A percentile compares a stretch with the other conserved stretches of the same genome.
Conservation (phyloP, 2,797 vertebrate genomes). For the Tarsius wallacei region DNA sequence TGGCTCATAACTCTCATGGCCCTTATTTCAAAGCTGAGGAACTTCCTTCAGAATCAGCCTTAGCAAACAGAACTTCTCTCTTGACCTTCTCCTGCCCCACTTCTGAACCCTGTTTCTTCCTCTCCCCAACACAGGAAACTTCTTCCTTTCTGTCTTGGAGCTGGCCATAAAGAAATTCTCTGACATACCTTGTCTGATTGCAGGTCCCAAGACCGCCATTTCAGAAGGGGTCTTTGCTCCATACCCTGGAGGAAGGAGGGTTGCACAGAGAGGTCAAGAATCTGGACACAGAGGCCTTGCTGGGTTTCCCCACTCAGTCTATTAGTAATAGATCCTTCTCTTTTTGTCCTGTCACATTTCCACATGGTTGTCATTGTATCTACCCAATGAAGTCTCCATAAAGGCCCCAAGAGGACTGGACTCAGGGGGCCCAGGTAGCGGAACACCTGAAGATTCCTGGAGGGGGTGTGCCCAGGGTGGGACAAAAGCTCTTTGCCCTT, state of each 20-base stretch:
- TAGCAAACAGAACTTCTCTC: not conserved
- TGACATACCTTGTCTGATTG: not conserved
- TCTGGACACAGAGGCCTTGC: not conserved
- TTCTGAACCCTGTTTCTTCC: not conserved
- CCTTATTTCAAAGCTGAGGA: not conserved
- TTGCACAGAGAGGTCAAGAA: not conserved
- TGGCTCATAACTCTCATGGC: not conserved
- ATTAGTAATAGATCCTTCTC: not conserved
- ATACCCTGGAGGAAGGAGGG: not conserved
- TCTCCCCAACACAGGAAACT: not conserved
- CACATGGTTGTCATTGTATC: not conserved
- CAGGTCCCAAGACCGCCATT: not conserved
- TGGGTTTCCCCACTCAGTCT: not conserved
- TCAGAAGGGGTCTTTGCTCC: not conserved
- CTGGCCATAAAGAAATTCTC: not conserved
- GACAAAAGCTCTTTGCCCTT: not conserved
- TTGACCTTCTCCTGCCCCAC: not conserved
- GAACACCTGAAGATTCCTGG: not conserved
- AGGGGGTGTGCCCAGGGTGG: not conserved
- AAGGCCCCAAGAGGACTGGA: not conserved
- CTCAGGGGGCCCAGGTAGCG: not conserved
- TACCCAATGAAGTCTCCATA: not conserved
- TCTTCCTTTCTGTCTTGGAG: not conserved
- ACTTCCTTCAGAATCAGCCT: not conserved
- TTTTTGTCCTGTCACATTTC: not conserved